These are phyloP conservation scores for Bombus vancouverensis DNA, from an alignment of 1,140 invertebrate species.

Conservation along the genomic window DNA sequence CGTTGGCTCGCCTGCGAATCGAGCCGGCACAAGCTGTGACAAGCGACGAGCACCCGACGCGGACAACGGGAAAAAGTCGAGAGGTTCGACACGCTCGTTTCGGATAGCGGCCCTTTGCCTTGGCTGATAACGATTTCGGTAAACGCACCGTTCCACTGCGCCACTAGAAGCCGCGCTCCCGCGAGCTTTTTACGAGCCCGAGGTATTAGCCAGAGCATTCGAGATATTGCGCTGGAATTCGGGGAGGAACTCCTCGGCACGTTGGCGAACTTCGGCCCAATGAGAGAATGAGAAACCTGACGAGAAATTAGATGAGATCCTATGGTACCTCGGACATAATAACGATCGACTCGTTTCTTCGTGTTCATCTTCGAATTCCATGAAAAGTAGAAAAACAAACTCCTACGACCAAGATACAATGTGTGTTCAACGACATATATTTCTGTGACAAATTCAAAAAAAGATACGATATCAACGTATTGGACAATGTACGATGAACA, in stretches of 20 bases:
- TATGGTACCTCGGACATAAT: not conserved
- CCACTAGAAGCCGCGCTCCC: conserved; percentile 1
- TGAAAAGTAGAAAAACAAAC: not conserved
- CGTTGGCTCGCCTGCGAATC: conserved; percentile 32
- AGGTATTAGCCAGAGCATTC: not conserved
- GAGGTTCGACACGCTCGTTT: conserved; percentile 53
- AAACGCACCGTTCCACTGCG: conserved; percentile 2
- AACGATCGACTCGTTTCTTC: too few relatives aligned
- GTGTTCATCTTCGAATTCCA: not conserved
- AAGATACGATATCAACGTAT: too few relatives aligned
- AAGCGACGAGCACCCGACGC: conserved; percentile 43
- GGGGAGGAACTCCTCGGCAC: not conserved
- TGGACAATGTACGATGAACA: too few relatives aligned
- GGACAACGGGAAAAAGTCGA: conserved; percentile 24
- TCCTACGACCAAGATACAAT: too few relatives aligned
- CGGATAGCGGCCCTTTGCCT: conserved; percentile 52
- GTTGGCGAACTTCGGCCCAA: not conserved
- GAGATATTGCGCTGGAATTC: conserved; percentile 22
- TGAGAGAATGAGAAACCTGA: not conserved
- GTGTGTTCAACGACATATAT: too few relatives aligned
- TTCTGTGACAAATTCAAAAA: too few relatives aligned
- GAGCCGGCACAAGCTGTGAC: conserved; percentile 32
- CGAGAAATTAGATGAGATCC: not conserved
- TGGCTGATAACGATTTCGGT: conserved; percentile 44
- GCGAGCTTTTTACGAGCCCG: conserved; percentile 8